These are phyloP conservation scores for Procambarus virginalis DNA, from an alignment of 1,140 invertebrate species.

Conservation along the genomic window DNA sequence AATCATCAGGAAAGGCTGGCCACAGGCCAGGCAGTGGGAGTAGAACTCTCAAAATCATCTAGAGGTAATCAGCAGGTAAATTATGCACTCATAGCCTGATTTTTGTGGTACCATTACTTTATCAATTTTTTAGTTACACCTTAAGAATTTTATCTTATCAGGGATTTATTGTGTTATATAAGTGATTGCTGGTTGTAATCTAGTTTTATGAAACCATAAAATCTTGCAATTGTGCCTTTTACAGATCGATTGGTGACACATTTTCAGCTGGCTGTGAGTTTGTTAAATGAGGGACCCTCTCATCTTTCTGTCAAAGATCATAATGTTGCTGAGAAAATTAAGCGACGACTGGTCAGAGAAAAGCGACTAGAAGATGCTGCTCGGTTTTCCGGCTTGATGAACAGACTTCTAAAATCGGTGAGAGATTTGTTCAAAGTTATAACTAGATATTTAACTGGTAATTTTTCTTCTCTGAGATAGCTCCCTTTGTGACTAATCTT, in stretches of 20 bases:
- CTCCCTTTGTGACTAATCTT: too few relatives aligned
- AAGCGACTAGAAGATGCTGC: constrained; percentile 50
- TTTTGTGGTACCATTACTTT: too few relatives aligned
- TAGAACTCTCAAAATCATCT: too few relatives aligned
- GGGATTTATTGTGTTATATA: too few relatives aligned
- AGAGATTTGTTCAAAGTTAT: background rate
- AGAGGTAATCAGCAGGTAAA: too few relatives aligned
- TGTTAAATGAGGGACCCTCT: constrained; percentile 39
- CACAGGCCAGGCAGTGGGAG: too few relatives aligned
- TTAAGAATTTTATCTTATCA: too few relatives aligned
- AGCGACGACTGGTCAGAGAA: constrained; percentile 41
- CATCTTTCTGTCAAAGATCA: constrained; percentile 18
- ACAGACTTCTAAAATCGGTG: constrained; percentile 48
- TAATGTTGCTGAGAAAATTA: constrained; percentile 55
- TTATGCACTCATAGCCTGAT: too few relatives aligned
- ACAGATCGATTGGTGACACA: constrained; percentile 34
- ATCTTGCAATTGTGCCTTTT: background rate
- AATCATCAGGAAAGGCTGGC: too few relatives aligned
- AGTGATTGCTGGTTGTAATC: background rate
- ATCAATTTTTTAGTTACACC: too few relatives aligned
- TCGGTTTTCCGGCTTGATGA: constrained; percentile 40
- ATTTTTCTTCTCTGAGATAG: too few relatives aligned
- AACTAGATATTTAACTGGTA: too few relatives aligned
- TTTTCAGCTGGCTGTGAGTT: constrained; percentile 42
- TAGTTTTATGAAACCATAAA: background rate